These are phyloP conservation scores for Drosophila leontia DNA, from an alignment of 1,140 invertebrate genomes.

Conservation along the genomic window DNA sequence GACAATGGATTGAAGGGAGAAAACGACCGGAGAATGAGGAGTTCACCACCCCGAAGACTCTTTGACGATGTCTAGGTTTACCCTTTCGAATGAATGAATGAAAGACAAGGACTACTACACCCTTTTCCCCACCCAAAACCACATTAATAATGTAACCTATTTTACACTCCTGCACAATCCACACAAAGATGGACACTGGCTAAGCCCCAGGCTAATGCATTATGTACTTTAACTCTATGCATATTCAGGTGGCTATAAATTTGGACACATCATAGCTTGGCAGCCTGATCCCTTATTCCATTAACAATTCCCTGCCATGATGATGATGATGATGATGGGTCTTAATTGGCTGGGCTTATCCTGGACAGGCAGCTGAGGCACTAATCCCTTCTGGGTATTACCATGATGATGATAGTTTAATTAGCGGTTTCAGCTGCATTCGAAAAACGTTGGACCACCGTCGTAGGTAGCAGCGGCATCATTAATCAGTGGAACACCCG, in stretches of 20 bases:
- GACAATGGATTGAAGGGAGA: constrained; percentile 78
- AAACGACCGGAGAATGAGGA: constrained; percentile 80
- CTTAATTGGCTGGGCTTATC: constrained; percentile 29
- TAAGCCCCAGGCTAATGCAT: constrained; percentile 5
- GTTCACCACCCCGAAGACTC: constrained; percentile 90
- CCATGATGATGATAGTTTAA: constrained; percentile 39
- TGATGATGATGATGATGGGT: not conserved
- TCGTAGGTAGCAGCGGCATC: constrained; percentile 20
- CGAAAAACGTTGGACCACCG: not conserved
- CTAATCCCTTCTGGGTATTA: constrained; percentile 30
- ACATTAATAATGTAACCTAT: constrained; percentile 22
- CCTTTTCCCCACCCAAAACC: not conserved
- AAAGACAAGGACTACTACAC: not conserved
- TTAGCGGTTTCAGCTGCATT: constrained; percentile 32
- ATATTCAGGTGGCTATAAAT: constrained; percentile 19
- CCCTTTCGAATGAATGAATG: too few species aligned
- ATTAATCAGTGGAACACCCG: constrained; percentile 61
- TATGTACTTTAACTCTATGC: constrained; percentile 1
- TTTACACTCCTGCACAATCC: not conserved
- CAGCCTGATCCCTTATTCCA: not conserved
- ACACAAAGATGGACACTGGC: not conserved
- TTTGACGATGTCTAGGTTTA: constrained; percentile 92
- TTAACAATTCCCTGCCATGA: not conserved
- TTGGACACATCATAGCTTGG: constrained; percentile 1
- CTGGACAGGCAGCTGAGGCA: not conserved